phyloP scores from a whole-genome alignment of 2,888 invertebrate species.

The Napeogenes sylphis region DNA sequence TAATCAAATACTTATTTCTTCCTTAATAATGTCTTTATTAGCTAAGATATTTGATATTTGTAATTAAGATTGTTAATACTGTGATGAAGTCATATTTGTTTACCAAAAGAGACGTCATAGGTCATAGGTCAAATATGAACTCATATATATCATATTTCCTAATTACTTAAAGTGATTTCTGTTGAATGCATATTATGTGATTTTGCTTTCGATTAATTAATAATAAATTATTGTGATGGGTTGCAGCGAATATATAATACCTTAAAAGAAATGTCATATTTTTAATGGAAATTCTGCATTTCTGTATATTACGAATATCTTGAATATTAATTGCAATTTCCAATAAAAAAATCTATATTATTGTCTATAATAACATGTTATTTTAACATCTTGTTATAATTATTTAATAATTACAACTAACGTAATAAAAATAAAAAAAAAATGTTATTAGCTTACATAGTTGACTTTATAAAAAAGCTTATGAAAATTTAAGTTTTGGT shows the following conservation, averaged over 20 bases:
- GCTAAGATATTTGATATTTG: slow-evolving; percentile 6
- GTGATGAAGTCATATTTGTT: slow-evolving; percentile 27
- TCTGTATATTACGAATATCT: too few species aligned
- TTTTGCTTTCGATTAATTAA: background rate
- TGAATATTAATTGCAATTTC: too few species aligned
- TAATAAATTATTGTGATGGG: background rate
- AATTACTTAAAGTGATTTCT: slow-evolving; percentile 29
- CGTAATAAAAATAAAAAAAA: too few species aligned
- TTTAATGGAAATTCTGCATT: too few species aligned
- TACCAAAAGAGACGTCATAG: slow-evolving; percentile 29
- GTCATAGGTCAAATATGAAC: slow-evolving; percentile 25
- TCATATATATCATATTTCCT: slow-evolving; percentile 22
- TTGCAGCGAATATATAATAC: too few species aligned
- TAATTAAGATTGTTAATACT: slow-evolving; percentile 1
- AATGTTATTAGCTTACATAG: too few species aligned
- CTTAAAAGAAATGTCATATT: too few species aligned
- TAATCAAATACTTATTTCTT: slow-evolving; percentile 1
- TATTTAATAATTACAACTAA: too few species aligned
- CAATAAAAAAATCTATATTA: too few species aligned
- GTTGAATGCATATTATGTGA: slow-evolving; percentile 13
- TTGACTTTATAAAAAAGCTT: too few species aligned
- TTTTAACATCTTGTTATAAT: too few species aligned
- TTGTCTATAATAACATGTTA: too few species aligned
- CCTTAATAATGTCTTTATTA: background rate
- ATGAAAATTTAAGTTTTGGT: background rate